Base-by-base conservation (phyloP, 2,113 vertebrate species). In the Argyrosomus japonicus region DNA sequence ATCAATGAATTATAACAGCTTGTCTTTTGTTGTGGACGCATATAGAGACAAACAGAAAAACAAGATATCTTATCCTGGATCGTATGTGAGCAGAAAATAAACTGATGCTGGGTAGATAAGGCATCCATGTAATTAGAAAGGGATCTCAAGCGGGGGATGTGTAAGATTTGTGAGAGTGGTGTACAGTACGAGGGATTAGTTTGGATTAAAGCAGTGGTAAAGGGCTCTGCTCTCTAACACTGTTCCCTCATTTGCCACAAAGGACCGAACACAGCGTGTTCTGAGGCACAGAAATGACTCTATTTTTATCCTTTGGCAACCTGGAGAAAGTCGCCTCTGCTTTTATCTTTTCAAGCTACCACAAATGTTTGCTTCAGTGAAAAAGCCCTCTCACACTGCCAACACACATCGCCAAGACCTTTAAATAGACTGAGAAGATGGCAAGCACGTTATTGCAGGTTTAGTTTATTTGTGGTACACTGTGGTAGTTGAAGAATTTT, bases 151-250 rank as follows among this genome's bases (percentile, higher is more conserved):
- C 0, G 15, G 23, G 47, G 23, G 60, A 51, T 68, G 25, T 58
- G 65, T 64, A 54, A 54, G 82, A 67, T 70, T 48, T 80, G 47
- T 54, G 78, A 78, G 71, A 64, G 62, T 50, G 51, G 7, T 79
- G 82, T 72, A 79, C 75, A 88, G 83, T 77, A 54, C 12, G 43
- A 73, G 12, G 89, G 86, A 87, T 92, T 89, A 88, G 36, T 82
- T 18, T 40, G 79, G 90, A 91, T 91, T 93, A 89, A 85, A 82
- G 53, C 45, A 65, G 64, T 29, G 64, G 77, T 79, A 47, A 73
- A 85, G 70, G 65, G n/a, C 47, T 81, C 15, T 58, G 72, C 85
- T 89, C 81, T 82, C 72, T 78, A 67, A 82, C 84, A 80, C 69
- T 40, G 64, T 47, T 71, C 58, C 43, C 65, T 86, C 62, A 61